phyloP scores from a whole-genome alignment of 1,140 invertebrate species.

The Cherax destructor region DNA sequence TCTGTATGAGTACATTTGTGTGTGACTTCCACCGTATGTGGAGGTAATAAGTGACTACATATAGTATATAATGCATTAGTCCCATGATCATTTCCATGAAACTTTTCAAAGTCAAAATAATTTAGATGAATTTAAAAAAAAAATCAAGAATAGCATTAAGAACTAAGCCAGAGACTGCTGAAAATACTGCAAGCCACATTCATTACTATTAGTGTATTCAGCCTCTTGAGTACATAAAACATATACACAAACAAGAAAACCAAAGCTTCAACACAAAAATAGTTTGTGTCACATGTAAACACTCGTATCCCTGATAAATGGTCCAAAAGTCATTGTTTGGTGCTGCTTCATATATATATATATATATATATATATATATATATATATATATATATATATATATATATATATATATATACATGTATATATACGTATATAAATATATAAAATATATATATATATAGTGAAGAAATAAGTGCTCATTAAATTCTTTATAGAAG shows the following conservation, averaged over 20 bases:
- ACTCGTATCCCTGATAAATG: not conserved
- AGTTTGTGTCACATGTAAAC: not conserved
- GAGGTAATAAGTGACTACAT: no score
- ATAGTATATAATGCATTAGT: no score
- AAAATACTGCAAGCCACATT: not conserved
- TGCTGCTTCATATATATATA: not conserved
- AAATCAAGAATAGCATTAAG: no score
- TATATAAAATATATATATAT: not conserved
- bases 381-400: slow-evolving; percentile 17
- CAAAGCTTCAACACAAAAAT: not conserved
- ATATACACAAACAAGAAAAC: not conserved
- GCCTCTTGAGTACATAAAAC: not conserved
- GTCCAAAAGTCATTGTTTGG: not conserved
- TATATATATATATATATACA: slow-evolving; percentile 19
- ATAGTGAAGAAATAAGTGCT: not conserved
- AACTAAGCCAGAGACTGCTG: no score
- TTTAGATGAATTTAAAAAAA: no score
- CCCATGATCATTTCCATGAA: no score
- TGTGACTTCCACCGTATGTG: no score
- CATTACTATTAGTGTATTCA: not conserved
- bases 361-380: slow-evolving; percentile 17
- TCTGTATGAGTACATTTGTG: not conserved
- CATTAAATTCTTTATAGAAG: not conserved
- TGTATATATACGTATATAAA: slow-evolving; percentile 5
- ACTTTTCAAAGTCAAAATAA: no score